Base-by-base conservation (phyloP, 2,888 invertebrate species). In the Minunthozetes semirufus region DNA sequence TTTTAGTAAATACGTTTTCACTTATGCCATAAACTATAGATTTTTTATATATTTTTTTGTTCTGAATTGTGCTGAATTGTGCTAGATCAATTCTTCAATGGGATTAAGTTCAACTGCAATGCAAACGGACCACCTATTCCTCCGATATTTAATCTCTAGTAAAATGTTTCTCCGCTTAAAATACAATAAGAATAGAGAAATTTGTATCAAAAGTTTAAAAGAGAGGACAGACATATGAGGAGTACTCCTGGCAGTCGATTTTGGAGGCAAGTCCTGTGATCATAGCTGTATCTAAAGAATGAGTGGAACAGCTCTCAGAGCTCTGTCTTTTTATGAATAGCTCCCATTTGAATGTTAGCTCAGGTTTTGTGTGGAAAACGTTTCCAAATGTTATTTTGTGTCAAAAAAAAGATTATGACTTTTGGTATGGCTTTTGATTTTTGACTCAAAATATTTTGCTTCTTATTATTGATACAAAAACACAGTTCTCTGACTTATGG, bases 71-170 rank as follows among this genome's bases (percentile, higher is more conserved):
- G 5, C 17, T 13, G 4, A n/a, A 50, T 13, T 13, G 4, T 50
- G 50, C 5, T 50, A 17, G 50, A 11, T 48, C 56, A 13, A n/a
- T 9, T 59, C 6, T 27, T 27, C 66, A 66, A 66, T 66, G n/a
- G 66, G 66, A 66, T 66, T 66, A 66, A 33, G 15, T 9, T 17
- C n/a, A 15, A 17, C 27, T 33, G 19, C 13, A 66, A 66, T 66
- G 66, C 33, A 66, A 66, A 66, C 66, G 66, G 38, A 66, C 66
- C 66, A 38, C 66, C 66, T 66, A 61, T 66, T 48, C 48, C 48
- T 48, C 13, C 48, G 15, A 48, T 48, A 13, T 17, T 38, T 66
- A 33, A 66, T 38, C 66, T 38, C 15, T 66, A n/a, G 66, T 38
- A 66, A 66, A 66, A 66, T 15, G 66, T 66, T 66, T 66, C 25